Conservation (phyloP, 2,888 invertebrate species). For the Eremobia ochroleuca region DNA sequence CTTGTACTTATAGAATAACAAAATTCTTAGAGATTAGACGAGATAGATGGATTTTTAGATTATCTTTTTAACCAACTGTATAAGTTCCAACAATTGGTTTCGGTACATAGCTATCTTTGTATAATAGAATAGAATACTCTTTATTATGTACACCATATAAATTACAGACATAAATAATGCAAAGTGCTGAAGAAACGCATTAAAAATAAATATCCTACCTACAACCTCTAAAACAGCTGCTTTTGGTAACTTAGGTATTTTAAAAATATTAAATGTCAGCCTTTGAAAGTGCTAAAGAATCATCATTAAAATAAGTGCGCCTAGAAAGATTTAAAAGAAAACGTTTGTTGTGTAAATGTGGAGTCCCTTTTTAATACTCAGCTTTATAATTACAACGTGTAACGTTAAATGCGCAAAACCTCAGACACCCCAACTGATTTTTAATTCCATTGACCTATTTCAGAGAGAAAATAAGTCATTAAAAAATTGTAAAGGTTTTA, state of each 20-base stretch:
- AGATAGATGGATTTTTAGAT: neutral
- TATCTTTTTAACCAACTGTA: neutral
- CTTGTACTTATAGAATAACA: too few relatives aligned
- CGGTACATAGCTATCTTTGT: neutral
- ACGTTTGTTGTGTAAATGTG: slow-evolving; percentile 20
- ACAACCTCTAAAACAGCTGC: neutral
- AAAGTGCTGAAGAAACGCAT: neutral
- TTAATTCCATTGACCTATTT: too few relatives aligned
- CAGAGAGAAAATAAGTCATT: too few relatives aligned
- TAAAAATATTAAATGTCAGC: neutral
- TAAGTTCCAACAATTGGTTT: neutral
- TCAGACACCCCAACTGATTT: too few relatives aligned
- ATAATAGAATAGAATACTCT: too few relatives aligned
- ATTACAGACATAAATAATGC: too few relatives aligned
- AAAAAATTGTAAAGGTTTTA: too few relatives aligned
- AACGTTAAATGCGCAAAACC: too few relatives aligned
- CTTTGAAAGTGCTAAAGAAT: neutral
- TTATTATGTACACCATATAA: too few relatives aligned
- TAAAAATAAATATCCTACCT: neutral
- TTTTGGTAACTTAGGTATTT: slow-evolving; percentile 4
- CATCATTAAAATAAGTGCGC: slow-evolving; percentile 31
- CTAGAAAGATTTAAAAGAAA: slow-evolving; percentile 10
- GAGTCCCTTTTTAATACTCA: neutral
- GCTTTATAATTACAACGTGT: slow-evolving; percentile 10
- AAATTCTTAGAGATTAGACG: neutral